Evolutionary conservation across 2,113 vertebrate genomes (phyloP).

Genomic region (Neoarius graeffei): DNA sequence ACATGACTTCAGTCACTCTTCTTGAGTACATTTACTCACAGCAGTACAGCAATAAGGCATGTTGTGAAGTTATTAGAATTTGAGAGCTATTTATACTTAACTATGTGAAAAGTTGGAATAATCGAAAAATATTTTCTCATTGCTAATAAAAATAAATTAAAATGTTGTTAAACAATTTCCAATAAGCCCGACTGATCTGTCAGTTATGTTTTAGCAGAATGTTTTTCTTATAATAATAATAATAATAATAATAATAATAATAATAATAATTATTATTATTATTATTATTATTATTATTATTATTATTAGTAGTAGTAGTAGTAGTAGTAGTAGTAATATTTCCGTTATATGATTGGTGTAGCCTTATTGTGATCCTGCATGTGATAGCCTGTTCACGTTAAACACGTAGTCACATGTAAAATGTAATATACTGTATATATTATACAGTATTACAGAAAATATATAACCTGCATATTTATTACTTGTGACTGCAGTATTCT

Average conservation of each 20-base stretch:
- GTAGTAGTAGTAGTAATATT: neutral
- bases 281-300: constrained; percentile 10
- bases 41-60: constrained; percentile 20
- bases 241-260: constrained; percentile 15
- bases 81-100: constrained; percentile 26
- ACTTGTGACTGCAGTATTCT: neutral
- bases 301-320: neutral
- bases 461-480: neutral
- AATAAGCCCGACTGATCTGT: neutral
- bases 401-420: neutral
- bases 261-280: neutral
- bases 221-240: constrained; percentile 8
- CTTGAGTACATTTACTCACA: constrained; percentile 26
- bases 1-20: neutral
- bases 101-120: constrained; percentile 6
- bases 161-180: constrained; percentile 7
- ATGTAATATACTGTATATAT: neutral
- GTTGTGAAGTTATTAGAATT: constrained; percentile 23
- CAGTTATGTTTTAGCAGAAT: neutral
- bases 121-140: neutral
- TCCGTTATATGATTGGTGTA: neutral
- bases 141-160: constrained; percentile 13
- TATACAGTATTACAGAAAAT: neutral
- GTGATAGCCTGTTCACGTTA: neutral
- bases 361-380: neutral